phyloP scores from a whole-genome alignment of 2,113 vertebrate genomes.

The Siniperca knerii region DNA sequence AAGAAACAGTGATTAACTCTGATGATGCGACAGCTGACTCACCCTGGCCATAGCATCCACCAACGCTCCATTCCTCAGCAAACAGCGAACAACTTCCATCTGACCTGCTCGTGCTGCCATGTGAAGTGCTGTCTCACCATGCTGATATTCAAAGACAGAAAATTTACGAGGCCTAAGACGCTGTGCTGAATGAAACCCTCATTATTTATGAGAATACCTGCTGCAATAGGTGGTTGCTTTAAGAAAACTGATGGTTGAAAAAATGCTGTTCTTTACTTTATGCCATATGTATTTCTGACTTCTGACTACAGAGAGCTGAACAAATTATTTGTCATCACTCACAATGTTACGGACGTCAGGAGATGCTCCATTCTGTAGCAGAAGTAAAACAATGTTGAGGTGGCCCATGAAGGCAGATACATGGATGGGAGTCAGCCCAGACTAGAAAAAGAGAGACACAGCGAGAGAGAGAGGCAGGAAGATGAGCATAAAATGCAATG shows the following conservation, averaged over 20 bases:
- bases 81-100: conserved; percentile 97
- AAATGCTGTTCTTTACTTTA: not conserved
- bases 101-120: conserved; percentile 98
- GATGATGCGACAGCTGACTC: conserved; percentile 61
- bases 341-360: conserved; percentile 98
- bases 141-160: conserved; percentile 81
- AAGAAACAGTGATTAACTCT: conserved; percentile 77
- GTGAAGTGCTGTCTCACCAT: conserved; percentile 95
- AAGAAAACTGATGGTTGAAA: not conserved
- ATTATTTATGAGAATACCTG: not conserved
- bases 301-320: not conserved
- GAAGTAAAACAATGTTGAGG: conserved; percentile 97
- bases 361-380: conserved; percentile 98
- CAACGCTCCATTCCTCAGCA: conserved; percentile 95
- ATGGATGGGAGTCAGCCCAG: conserved; percentile 98
- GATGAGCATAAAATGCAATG: not conserved
- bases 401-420: conserved; percentile 99
- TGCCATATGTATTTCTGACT: not conserved
- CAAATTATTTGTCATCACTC: conserved; percentile 80
- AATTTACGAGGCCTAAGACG: not conserved
- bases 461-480: not conserved
- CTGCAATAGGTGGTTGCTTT: too few relatives aligned
- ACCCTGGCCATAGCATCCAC: conserved; percentile 97
- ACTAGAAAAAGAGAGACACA: conserved; percentile 85
- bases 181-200: not conserved